Evolutionary conservation across 2,797 vertebrate genomes (phyloP).

Genomic region (Botia kubotai): DNA sequence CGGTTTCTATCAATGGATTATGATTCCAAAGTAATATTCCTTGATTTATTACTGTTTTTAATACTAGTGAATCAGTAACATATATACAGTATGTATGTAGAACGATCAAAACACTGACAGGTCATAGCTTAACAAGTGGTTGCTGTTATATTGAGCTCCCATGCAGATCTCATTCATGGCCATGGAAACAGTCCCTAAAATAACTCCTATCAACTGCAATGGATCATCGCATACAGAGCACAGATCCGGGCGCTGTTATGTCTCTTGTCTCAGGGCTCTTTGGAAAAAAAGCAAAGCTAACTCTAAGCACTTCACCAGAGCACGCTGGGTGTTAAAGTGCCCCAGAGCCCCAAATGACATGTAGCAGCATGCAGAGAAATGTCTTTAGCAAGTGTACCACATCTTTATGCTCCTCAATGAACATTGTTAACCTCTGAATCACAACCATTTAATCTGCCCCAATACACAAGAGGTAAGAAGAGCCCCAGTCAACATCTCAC

Average conservation of each 20-base stretch:
- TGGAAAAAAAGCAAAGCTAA: slow-evolving; percentile 35
- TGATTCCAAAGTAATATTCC: slow-evolving; percentile 2
- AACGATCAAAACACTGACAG: slow-evolving; percentile 44
- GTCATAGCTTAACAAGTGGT: slow-evolving; percentile 6
- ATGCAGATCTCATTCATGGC: slow-evolving; percentile 40
- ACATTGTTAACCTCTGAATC: slow-evolving; percentile 36
- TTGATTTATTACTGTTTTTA: slow-evolving; percentile 1
- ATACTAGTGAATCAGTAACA: neutral
- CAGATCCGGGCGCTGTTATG: slow-evolving; percentile 36
- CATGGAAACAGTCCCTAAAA: slow-evolving; percentile 58
- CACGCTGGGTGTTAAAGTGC: slow-evolving; percentile 62
- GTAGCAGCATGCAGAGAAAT: slow-evolving; percentile 68
- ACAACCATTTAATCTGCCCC: slow-evolving; percentile 11
- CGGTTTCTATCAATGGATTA: neutral
- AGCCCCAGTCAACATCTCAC: slow-evolving; percentile 18
- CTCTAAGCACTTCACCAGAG: slow-evolving; percentile 32
- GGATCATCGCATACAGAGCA: slow-evolving; percentile 39
- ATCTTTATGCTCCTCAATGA: slow-evolving; percentile 55
- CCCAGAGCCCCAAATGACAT: slow-evolving; percentile 59
- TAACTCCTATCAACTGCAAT: slow-evolving; percentile 51
- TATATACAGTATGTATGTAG: slow-evolving; percentile 2
- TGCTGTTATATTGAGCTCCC: slow-evolving; percentile 44
- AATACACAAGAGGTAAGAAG: neutral
- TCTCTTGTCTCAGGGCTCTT: slow-evolving; percentile 39
- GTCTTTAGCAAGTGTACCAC: slow-evolving; percentile 58